Evolutionary conservation across 2,113 vertebrate genomes (phyloP).

Genomic region (Boulengeromyrus knoepffleri): DNA sequence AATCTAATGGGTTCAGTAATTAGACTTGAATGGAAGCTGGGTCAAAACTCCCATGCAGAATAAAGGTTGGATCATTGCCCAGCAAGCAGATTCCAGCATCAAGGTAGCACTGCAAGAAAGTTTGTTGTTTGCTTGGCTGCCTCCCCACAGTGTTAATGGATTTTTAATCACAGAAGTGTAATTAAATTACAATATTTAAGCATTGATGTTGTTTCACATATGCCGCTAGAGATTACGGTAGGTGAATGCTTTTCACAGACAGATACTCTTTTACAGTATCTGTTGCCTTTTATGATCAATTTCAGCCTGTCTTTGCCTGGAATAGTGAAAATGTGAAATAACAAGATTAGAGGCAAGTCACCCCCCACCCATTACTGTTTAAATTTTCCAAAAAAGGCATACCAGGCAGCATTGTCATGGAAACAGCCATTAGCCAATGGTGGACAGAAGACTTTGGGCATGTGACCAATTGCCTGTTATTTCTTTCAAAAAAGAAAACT

Average conservation of each 20-base stretch:
- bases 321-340: constrained; percentile 52
- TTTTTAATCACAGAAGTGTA: neutral
- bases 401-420: constrained; percentile 58
- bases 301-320: neutral
- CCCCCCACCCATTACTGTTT: constrained; percentile 52
- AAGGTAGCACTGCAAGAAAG: constrained; percentile 5
- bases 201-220: neutral
- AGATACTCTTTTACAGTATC: neutral
- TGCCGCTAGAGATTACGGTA: neutral
- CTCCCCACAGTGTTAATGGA: neutral
- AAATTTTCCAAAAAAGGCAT: constrained; percentile 46
- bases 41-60: neutral
- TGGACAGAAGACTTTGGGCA: constrained; percentile 34
- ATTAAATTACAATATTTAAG: constrained; percentile 1
- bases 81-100: neutral
- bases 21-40: neutral
- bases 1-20: neutral
- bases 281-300: neutral
- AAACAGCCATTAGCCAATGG: constrained; percentile 56
- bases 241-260: neutral
- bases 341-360: constrained; percentile 58
- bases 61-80: neutral
- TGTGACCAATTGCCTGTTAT: constrained; percentile 46
- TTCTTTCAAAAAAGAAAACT: constrained; percentile 27
- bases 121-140: neutral